Evolutionary conservation across 2,113 vertebrate genomes (phyloP).

Genomic region (Pelodiscus sinensis): DNA sequence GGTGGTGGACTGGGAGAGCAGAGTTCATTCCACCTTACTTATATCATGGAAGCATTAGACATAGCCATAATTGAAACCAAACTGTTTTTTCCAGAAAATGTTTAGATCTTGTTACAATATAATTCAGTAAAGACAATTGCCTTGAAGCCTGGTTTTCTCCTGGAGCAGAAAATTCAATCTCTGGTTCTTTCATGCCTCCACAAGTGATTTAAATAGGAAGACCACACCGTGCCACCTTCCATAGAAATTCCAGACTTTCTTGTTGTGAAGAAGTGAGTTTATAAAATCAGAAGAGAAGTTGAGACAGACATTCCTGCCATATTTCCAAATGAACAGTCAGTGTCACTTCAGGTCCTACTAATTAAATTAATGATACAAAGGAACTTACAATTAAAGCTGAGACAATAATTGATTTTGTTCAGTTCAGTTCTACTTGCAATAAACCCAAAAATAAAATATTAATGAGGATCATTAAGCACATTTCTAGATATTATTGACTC

Average conservation of each 20-base stretch:
- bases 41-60: not conserved
- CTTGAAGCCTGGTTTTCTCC: not conserved
- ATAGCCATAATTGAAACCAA: not conserved
- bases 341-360: not conserved
- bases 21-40: not conserved
- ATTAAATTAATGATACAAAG: not conserved
- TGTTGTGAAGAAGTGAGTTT: not conserved
- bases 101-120: not conserved
- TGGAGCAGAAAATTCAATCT: not conserved
- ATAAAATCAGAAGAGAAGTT: not conserved
- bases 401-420: not conserved
- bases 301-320: not conserved
- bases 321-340: not conserved
- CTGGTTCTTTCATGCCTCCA: not conserved
- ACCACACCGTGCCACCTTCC: not conserved
- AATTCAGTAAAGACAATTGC: not conserved
- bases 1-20: not conserved
- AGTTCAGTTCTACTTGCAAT: too few species aligned
- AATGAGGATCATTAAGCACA: too few species aligned
- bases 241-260: not conserved
- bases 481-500: not conserved
- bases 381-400: not conserved
- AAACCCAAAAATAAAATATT: too few species aligned
- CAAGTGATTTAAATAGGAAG: not conserved
- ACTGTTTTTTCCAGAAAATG: not conserved